These are phyloP conservation scores for Octonoba sinensis DNA, from an alignment of 2,888 invertebrate genomes.

Conservation along the genomic window DNA sequence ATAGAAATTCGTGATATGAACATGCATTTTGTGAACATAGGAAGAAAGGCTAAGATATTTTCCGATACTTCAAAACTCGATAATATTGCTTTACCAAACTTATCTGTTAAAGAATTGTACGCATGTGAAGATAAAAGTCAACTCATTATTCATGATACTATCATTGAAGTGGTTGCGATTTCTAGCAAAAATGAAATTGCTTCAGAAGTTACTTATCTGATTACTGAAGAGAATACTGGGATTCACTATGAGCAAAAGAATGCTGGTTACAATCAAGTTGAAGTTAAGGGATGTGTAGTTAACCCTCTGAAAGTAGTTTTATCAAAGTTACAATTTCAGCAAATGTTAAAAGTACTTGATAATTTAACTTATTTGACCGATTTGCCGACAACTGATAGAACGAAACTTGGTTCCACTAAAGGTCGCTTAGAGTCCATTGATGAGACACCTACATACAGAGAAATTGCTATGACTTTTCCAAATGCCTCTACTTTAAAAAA, in stretches of 20 bases:
- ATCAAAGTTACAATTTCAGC: constrained; percentile 89
- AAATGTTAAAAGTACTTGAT: constrained; percentile 77
- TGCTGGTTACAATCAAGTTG: constrained; percentile 12
- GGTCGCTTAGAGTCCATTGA: constrained; percentile 18
- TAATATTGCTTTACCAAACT: constrained; percentile 52
- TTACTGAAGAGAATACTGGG: constrained; percentile 2
- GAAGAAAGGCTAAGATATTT: constrained; percentile 65
- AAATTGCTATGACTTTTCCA: too few species aligned
- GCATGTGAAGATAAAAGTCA: constrained; percentile 80
- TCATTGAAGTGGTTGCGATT: constrained; percentile 75
- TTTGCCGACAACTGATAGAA: not conserved
- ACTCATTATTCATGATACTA: constrained; percentile 90
- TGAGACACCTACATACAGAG: constrained; percentile 12
- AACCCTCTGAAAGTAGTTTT: constrained; percentile 88
- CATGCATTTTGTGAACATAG: constrained; percentile 82
- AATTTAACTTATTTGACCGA: constrained; percentile 61
- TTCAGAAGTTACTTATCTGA: not conserved
- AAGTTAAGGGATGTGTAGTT: constrained; percentile 80
- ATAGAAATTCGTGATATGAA: constrained; percentile 89
- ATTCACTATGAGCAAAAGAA: constrained; percentile 19
- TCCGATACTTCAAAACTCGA: not conserved
- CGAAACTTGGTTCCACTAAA: not conserved
- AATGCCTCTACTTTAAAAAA: constrained; percentile 6
- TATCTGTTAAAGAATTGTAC: constrained; percentile 80
- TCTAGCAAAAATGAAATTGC: constrained; percentile 19